These are phyloP conservation scores for Microtus ochrogaster DNA, from an alignment of 2,113 vertebrate genomes.

Conservation along the genomic window DNA sequence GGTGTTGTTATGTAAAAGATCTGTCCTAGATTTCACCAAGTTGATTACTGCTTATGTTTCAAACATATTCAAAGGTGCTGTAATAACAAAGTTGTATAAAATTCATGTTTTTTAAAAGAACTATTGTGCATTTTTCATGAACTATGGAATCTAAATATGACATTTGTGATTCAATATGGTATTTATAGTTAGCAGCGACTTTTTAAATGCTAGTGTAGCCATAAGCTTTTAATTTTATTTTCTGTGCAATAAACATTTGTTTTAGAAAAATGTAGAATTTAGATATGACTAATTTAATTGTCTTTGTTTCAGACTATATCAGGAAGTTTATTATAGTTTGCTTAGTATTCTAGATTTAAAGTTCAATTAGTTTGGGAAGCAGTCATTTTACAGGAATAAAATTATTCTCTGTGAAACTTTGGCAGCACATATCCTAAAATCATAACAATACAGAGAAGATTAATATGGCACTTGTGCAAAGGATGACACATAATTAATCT, in stretches of 20 bases:
- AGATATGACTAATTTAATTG: too few species aligned
- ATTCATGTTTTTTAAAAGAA: slow-evolving; percentile 66
- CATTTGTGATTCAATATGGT: neutral
- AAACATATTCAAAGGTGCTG: slow-evolving; percentile 56
- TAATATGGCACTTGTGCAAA: neutral
- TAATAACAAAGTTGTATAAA: slow-evolving; percentile 67
- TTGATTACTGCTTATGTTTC: slow-evolving; percentile 40
- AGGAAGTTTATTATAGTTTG: neutral
- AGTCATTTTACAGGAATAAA: slow-evolving; percentile 44
- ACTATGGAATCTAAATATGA: neutral
- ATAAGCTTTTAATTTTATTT: too few species aligned
- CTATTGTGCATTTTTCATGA: slow-evolving; percentile 59
- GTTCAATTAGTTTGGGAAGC: neutral
- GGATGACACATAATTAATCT: neutral
- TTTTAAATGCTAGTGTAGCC: neutral
- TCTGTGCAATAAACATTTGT: too few species aligned
- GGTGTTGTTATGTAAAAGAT: neutral
- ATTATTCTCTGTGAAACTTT: neutral
- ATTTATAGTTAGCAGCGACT: neutral
- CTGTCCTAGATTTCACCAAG: neutral
- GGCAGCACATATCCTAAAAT: neutral
- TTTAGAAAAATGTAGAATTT: too few species aligned
- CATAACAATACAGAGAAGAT: neutral
- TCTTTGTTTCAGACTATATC: too few species aligned
- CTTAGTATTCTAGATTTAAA: slow-evolving; percentile 62